Percentiles rank a stretch among this genome's conserved stretches.
These are phyloP conservation scores for Anser cygnoides DNA, from an alignment of 2,113 vertebrate genomes.

Conservation along the genomic window DNA sequence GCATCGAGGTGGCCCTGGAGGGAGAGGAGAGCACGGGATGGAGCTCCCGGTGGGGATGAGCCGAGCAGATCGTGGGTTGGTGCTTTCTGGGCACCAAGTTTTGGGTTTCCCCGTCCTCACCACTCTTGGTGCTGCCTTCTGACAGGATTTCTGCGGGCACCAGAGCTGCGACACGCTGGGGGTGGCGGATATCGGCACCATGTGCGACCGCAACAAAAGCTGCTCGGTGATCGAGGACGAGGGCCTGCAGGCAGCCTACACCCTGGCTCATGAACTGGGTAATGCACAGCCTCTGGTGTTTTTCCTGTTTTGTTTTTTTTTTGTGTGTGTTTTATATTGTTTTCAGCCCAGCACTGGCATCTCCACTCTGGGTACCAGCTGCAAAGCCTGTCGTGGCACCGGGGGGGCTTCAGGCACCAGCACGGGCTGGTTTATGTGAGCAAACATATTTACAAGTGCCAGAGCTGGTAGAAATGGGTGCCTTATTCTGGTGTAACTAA, in stretches of 20 bases:
- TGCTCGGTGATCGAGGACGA: slow-evolving; percentile 95
- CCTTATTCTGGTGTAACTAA: neutral
- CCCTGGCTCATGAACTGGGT: slow-evolving; percentile 94
- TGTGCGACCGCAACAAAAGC: slow-evolving; percentile 95
- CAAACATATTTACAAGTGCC: neutral
- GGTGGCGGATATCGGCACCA: slow-evolving; percentile 91
- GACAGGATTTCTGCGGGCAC: slow-evolving; percentile 92
- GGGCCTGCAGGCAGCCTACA: slow-evolving; percentile 93
- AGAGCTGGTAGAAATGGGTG: neutral
- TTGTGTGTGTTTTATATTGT: too few relatives aligned
- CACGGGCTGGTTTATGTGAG: neutral
- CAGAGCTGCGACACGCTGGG: slow-evolving; percentile 92
- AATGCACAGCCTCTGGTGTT: neutral
- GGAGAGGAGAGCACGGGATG: neutral
- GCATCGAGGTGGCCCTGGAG: accelerated
- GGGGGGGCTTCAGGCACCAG: neutral
- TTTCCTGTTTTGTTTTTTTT: neutral
- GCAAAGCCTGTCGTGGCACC: neutral
- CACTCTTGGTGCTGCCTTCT: neutral
- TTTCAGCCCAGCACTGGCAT: neutral
- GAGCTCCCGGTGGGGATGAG: neutral
- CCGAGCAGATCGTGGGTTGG: accelerated
- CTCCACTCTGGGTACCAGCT: neutral
- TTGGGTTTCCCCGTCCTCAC: neutral
- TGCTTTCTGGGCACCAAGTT: neutral